These are phyloP conservation scores for Ennomos fuscantarius DNA, from an alignment of 2,888 invertebrate species.

Conservation along the genomic window DNA sequence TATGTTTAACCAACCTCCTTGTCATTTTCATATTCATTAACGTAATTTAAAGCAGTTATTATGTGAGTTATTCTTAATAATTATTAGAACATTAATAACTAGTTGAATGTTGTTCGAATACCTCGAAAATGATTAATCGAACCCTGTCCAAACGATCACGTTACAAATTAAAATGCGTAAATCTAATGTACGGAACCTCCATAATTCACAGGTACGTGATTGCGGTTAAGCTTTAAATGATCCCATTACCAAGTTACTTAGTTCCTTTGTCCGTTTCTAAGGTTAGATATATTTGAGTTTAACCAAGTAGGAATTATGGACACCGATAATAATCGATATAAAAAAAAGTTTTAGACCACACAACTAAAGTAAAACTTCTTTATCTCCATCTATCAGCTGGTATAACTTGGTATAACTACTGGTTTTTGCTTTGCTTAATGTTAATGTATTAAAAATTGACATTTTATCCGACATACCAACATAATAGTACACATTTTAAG, in stretches of 20 bases:
- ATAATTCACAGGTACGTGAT: constrained; percentile 32
- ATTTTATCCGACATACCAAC: no score
- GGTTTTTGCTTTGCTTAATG: no score
- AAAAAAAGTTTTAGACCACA: no score
- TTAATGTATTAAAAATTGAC: no score
- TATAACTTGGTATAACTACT: no score
- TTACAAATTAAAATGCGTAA: constrained; percentile 41
- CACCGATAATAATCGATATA: no score
- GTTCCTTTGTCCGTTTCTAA: constrained; percentile 21
- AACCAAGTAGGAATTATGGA: no score
- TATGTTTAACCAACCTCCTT: constrained; percentile 37
- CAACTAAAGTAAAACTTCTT: no score
- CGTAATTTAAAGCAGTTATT: constrained; percentile 46
- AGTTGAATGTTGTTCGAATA: constrained; percentile 60
- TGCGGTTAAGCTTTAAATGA: constrained; percentile 29
- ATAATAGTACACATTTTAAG: no score
- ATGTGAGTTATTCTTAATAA: constrained; percentile 56
- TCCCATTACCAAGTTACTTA: constrained; percentile 6
- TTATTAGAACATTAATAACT: constrained; percentile 67
- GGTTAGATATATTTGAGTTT: background rate
- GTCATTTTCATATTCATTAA: constrained; percentile 26
- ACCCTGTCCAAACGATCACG: constrained; percentile 50
- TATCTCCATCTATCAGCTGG: no score
- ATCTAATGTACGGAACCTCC: constrained; percentile 29
- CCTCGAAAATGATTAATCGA: constrained; percentile 65